A percentile compares a stretch with the other conserved stretches of the same genome.
phyloP scores from a whole-genome alignment of 2,113 vertebrate genomes.

The Lethenteron camtschaticum region DNA sequence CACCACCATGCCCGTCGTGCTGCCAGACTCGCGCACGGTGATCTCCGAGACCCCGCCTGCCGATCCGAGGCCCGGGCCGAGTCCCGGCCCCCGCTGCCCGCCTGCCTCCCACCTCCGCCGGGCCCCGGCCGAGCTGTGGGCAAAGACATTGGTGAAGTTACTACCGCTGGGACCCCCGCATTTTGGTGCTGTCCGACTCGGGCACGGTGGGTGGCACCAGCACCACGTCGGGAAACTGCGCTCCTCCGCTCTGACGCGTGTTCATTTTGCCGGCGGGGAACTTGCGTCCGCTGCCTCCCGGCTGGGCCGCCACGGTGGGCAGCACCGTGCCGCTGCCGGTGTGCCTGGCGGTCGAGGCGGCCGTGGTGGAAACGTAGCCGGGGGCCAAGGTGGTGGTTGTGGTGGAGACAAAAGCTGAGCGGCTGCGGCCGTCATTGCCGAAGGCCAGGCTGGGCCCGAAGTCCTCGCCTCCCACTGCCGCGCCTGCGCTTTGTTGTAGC shows the following conservation, averaged over 20 bases:
- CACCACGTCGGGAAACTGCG: constrained; percentile 42
- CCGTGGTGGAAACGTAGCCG: constrained; percentile 12
- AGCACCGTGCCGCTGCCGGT: constrained; percentile 26
- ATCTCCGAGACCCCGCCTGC: constrained; percentile 3
- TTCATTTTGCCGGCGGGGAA: constrained; percentile 76
- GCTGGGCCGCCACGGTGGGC: constrained; percentile 29
- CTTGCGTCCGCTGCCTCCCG: constrained; percentile 18
- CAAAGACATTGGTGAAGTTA: constrained; percentile 66
- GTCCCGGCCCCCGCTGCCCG: constrained; percentile 54
- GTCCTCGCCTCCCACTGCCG: constrained; percentile 25
- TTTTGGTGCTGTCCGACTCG: constrained; percentile 30
- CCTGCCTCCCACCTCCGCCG: constrained; percentile 22
- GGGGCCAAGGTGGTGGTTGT: neutral
- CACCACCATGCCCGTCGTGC: constrained; percentile 87
- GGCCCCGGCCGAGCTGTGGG: constrained; percentile 56
- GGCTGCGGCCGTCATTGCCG: too few species aligned
- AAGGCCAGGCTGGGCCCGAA: constrained; percentile 22
- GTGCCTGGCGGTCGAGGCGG: constrained; percentile 29
- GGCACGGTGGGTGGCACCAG: constrained; percentile 50
- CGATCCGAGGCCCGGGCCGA: constrained; percentile 17
- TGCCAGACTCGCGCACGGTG: constrained; percentile 49
- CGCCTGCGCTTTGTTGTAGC: too few species aligned
- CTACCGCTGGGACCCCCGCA: constrained; percentile 36
- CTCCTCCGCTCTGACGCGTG: constrained; percentile 34
- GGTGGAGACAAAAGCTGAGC: too few species aligned